These are phyloP conservation scores for Vultur gryphus DNA, from an alignment of 2,797 vertebrate genomes.

Conservation along the genomic window DNA sequence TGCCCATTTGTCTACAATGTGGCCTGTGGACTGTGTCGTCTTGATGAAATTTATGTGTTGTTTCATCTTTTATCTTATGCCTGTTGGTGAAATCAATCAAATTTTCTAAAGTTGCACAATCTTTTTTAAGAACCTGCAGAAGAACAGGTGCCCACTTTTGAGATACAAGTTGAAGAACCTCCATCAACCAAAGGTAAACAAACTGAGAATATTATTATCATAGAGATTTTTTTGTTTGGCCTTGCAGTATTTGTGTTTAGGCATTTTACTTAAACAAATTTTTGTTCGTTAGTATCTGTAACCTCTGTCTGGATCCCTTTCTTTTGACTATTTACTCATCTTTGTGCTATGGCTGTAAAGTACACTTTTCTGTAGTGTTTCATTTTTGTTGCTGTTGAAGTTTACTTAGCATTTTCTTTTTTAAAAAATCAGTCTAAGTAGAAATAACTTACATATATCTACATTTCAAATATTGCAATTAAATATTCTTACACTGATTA, in stretches of 20 bases:
- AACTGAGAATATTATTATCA: not conserved
- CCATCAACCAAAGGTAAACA: slow-evolving; percentile 64
- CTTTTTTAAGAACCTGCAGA: slow-evolving; percentile 65
- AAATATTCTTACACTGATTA: slow-evolving; percentile 4
- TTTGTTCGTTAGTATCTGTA: not conserved
- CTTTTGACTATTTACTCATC: not conserved
- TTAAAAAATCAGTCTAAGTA: not conserved
- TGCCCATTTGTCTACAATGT: not conserved
- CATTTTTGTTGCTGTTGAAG: not conserved
- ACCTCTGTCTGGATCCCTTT: not conserved
- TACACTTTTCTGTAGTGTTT: not conserved
- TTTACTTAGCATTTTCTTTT: not conserved
- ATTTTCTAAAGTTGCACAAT: slow-evolving; percentile 39
- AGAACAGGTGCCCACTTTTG: slow-evolving; percentile 28
- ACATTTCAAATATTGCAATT: not conserved
- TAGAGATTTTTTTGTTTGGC: not conserved
- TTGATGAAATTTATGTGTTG: not conserved
- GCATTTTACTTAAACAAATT: not conserved
- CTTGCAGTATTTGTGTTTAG: not conserved
- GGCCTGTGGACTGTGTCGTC: not conserved
- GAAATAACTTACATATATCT: not conserved
- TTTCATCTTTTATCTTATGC: not conserved
- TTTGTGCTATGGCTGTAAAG: not conserved
- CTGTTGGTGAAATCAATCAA: not conserved
- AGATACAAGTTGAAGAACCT: slow-evolving; percentile 55